Base-by-base conservation (phyloP, 2,113 vertebrate genomes). In the Thoracochromis brauschi region DNA sequence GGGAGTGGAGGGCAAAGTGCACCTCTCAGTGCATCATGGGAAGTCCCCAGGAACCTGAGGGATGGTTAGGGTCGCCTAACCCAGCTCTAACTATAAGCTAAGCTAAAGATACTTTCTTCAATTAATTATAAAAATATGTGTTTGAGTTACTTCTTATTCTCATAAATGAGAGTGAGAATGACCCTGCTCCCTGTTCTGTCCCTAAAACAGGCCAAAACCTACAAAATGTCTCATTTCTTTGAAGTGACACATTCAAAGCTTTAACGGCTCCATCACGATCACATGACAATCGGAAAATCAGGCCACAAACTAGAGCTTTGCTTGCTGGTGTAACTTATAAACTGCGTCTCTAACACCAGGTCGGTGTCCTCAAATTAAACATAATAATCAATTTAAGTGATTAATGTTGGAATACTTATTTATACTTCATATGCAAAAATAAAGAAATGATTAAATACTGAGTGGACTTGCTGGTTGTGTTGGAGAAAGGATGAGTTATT, bases 11-110 rank as follows among this genome's bases (percentile, higher is more conserved):
- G 35, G 21, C 1, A 1, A 71, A 13, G 35, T 42, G 16, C 57
- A 17, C 2, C 13, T 42, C 38, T 71, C 65, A 4, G n/a, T 71
- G 65, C 65, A 42, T 71, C 65, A 10, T 71, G n/a, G 60, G 31
- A 65, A 65, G 60, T 35, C 60, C 4, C 31, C 60, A 65, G 6
- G 0, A n/a, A 35, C 19, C 60, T 65, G 31, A 31, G 8, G 26
- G 57, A 60, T 31, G 57, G 57, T 17, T 60, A 60, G 14, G 8
- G 0, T 9, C 1, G 0, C 8, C 0, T 16, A 58, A 9, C 55
- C 13, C 8, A 63, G 31, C 60, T 35, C 31, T 35, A 3, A n/a
- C 60, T 12, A 65, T 7, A n/a, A n/a, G 17, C 31, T 3, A 55
- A 55, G 54, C 4, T 63, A n/a, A 7, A 19, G 29, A 33, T 17